These are phyloP conservation scores for Chiroxiphia lanceolata DNA, from an alignment of 2,797 vertebrate genomes.

Conservation along the genomic window DNA sequence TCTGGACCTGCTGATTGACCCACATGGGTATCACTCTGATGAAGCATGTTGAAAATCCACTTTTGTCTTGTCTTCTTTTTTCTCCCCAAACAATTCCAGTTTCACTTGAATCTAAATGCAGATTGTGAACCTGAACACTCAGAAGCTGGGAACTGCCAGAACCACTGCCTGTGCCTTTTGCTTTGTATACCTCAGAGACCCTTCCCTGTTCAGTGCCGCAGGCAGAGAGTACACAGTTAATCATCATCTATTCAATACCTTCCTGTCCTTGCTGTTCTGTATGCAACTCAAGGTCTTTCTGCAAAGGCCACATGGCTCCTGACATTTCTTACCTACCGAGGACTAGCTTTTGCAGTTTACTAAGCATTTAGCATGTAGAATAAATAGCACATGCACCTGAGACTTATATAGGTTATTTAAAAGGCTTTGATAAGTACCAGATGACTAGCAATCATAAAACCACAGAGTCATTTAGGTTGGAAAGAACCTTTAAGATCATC, in stretches of 20 bases:
- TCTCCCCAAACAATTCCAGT: neutral
- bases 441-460: neutral
- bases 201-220: neutral
- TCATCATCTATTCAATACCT: neutral
- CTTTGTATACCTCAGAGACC: neutral
- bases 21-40: neutral
- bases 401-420: neutral
- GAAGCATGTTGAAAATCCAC: neutral
- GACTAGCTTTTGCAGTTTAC: slow-evolving; percentile 4
- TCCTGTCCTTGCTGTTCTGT: slow-evolving; percentile 1
- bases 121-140: neutral
- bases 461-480: neutral
- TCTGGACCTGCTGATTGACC: neutral
- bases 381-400: neutral
- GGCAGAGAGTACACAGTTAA: neutral
- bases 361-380: slow-evolving; percentile 4
- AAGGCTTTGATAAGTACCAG: neutral
- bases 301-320: slow-evolving; percentile 14
- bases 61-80: neutral
- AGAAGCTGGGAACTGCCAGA: neutral
- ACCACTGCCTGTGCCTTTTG: neutral
- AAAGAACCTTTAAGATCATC: neutral
- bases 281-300: neutral
- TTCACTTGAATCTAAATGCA: neutral
- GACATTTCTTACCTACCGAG: slow-evolving; percentile 5